Conservation (phyloP, 53 echinoderm and acorn worm species). For the Antedon mediterranea region DNA sequence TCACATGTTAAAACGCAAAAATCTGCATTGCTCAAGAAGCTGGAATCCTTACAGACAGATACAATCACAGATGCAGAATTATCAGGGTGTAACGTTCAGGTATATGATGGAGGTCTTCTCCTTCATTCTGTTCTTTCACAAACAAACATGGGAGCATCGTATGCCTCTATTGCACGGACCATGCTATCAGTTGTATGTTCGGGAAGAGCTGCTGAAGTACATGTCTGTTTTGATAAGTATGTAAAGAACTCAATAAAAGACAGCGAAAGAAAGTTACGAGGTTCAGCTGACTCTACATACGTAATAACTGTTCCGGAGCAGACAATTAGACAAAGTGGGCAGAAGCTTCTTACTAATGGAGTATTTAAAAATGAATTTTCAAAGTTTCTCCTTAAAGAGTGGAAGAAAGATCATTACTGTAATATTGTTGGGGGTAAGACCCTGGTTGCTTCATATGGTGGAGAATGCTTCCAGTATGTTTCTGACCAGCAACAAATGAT, state of each 20-base stretch:
- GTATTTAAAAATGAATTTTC: slow-evolving; percentile 45
- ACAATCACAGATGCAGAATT: slow-evolving; percentile 16
- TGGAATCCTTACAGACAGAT: slow-evolving; percentile 28
- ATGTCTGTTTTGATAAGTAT: slow-evolving; percentile 48
- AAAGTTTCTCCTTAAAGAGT: slow-evolving; percentile 36
- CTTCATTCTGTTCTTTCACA: slow-evolving; percentile 37
- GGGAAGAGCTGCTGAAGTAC: slow-evolving; percentile 24
- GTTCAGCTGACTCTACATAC: too few species aligned
- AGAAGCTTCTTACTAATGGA: slow-evolving; percentile 42
- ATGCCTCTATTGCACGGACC: slow-evolving; percentile 20
- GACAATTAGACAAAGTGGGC: slow-evolving; percentile 29
- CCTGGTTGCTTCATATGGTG: slow-evolving; percentile 46
- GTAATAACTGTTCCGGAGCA: slow-evolving; percentile 44
- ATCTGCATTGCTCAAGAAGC: slow-evolving; percentile 12
- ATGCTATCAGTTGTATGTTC: slow-evolving; percentile 21
- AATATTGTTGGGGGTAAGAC: slow-evolving; percentile 23
- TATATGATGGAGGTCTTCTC: slow-evolving; percentile 39
- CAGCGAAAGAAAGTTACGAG: slow-evolving; percentile 44
- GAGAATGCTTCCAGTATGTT: slow-evolving; percentile 36
- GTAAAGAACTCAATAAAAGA: slow-evolving; percentile 33
- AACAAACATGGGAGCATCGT: slow-evolving; percentile 27
- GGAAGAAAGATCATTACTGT: slow-evolving; percentile 32
- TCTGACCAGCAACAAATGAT: slow-evolving; percentile 14
- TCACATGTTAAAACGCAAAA: slow-evolving; percentile 21
- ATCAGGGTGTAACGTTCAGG: too few species aligned